phyloP scores from a whole-genome alignment of 2,888 invertebrate species.

The Neocrepidodera transversa region DNA sequence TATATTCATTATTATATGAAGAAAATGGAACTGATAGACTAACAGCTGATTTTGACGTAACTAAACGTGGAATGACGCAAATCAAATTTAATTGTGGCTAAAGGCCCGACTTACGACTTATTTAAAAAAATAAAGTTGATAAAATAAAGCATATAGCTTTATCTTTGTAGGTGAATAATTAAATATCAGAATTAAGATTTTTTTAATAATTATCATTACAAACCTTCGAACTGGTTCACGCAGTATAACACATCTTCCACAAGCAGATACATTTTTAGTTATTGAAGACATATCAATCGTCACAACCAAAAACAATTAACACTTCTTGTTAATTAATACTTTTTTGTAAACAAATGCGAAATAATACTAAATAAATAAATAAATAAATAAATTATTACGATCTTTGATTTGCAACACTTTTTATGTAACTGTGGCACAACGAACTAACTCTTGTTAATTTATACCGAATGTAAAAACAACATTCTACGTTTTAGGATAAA shows the following conservation, averaged over 20 bases:
- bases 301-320: neutral
- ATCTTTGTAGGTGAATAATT: neutral
- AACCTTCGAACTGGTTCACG: slow-evolving; percentile 36
- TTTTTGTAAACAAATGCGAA: neutral
- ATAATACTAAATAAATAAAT: neutral
- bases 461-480: neutral
- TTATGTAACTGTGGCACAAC: neutral
- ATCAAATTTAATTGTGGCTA: neutral
- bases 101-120: neutral
- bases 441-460: neutral
- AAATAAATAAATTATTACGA: neutral
- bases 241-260: slow-evolving; percentile 50
- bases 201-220: slow-evolving; percentile 22
- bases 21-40: neutral
- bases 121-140: neutral
- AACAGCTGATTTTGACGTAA: slow-evolving; percentile 41
- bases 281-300: slow-evolving; percentile 54
- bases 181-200: neutral
- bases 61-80: neutral
- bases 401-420: neutral
- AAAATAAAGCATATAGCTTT: neutral
- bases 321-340: neutral
- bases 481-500: neutral
- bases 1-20: neutral
- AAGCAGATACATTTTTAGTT: slow-evolving; percentile 55